A percentile compares a stretch with the other conserved stretches of the same genome.
phyloP scores from a whole-genome alignment of 2,888 invertebrate species.

The Tetragonula carbonaria region DNA sequence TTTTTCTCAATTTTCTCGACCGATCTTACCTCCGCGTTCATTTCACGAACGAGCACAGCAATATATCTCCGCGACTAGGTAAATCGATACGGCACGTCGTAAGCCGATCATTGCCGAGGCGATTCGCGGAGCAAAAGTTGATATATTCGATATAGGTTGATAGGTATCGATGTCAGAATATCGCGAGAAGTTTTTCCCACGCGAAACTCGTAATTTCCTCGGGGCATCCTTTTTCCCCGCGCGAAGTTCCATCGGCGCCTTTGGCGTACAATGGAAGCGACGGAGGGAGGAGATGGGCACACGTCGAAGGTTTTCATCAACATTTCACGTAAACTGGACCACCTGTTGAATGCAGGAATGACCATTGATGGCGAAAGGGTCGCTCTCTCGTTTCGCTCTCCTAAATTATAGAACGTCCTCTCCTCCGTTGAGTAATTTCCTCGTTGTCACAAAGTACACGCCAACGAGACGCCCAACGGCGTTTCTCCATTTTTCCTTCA shows the following conservation, averaged over 20 bases:
- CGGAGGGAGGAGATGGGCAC: constrained; percentile 28
- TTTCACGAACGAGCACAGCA: background rate
- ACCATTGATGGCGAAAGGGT: constrained; percentile 72
- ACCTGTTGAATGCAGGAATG: constrained; percentile 77
- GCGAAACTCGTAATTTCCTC: constrained; percentile 10
- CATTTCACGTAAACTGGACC: constrained; percentile 75
- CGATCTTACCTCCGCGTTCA: too few relatives aligned
- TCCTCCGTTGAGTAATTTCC: constrained; percentile 58
- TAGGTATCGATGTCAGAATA: background rate
- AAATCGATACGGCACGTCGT: too few relatives aligned
- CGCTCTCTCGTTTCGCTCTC: constrained; percentile 62
- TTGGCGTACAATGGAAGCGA: constrained; percentile 34
- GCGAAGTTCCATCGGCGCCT: constrained; percentile 32
- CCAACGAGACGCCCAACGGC: constrained; percentile 43
- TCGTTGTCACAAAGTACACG: constrained; percentile 61
- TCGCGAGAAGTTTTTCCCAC: background rate
- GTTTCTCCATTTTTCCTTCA: constrained; percentile 32
- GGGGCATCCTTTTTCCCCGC: constrained; percentile 20
- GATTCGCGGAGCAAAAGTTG: background rate
- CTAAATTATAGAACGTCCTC: constrained; percentile 74
- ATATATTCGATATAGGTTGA: background rate
- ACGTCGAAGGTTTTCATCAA: constrained; percentile 74
- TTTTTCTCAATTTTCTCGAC: background rate
- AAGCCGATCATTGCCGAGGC: background rate
- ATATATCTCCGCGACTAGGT: background rate